Conservation (phyloP, 2,113 vertebrate species). For the Engraulis encrasicolus region DNA sequence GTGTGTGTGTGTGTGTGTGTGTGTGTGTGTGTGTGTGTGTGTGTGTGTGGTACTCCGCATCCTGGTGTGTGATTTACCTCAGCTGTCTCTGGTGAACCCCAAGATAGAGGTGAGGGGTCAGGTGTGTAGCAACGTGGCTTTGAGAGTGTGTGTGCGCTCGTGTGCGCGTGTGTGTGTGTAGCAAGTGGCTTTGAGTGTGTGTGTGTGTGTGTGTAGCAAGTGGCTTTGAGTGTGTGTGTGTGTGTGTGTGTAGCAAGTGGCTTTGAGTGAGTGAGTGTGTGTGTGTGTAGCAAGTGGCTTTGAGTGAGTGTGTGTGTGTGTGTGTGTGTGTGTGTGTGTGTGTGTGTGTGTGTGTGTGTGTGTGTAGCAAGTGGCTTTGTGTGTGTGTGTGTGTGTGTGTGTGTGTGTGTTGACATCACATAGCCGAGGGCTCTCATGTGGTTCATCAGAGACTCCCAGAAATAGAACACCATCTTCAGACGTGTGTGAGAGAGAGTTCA, state of each 20-base stretch:
- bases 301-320: too few relatives aligned
- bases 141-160: too few relatives aligned
- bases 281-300: too few relatives aligned
- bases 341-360: background rate
- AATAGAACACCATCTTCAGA: conserved; percentile 1
- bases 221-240: background rate
- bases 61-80: too few relatives aligned
- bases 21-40: too few relatives aligned
- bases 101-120: too few relatives aligned
- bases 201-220: background rate
- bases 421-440: background rate
- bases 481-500: too few relatives aligned
- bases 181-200: background rate
- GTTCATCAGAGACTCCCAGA: background rate
- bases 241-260: background rate
- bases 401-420: background rate
- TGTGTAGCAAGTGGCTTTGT: too few relatives aligned
- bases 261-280: background rate
- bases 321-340: background rate
- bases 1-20: too few relatives aligned
- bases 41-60: too few relatives aligned
- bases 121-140: too few relatives aligned
- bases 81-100: too few relatives aligned
- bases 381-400: background rate
- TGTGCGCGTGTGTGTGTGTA: background rate